Evolutionary conservation across 2,797 vertebrate genomes (phyloP).

Genomic region (Ambastaia sidthimunki): DNA sequence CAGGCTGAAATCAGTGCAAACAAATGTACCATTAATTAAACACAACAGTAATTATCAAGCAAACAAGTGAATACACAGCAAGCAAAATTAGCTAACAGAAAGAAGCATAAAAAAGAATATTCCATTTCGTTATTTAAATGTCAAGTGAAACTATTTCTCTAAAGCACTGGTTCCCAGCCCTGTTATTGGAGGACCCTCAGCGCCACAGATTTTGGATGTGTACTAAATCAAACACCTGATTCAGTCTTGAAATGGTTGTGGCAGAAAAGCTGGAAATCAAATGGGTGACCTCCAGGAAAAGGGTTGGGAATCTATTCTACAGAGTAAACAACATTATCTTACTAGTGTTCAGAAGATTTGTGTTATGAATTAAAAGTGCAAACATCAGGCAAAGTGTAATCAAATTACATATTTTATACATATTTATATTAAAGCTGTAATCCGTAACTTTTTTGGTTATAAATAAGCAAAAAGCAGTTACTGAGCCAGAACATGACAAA

Average conservation of each 20-base stretch:
- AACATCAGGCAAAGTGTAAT: constrained; percentile 40
- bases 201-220: not conserved
- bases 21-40: constrained; percentile 60
- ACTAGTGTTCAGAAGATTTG: constrained; percentile 25
- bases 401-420: constrained; percentile 29
- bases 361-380: constrained; percentile 47
- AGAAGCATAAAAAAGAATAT: constrained; percentile 11
- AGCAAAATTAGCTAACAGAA: constrained; percentile 56
- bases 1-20: constrained; percentile 80
- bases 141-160: constrained; percentile 31
- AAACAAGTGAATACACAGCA: constrained; percentile 68
- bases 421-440: no score
- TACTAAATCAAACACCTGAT: not conserved
- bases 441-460: no score
- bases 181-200: not conserved
- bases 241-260: not conserved
- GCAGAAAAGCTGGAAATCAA: not conserved
- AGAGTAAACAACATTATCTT: constrained; percentile 17
- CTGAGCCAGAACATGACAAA: no score
- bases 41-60: constrained; percentile 67
- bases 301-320: not conserved
- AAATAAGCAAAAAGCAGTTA: no score
- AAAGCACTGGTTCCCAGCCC: not conserved
- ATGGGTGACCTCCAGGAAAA: not conserved
- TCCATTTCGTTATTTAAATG: constrained; percentile 24